Base-by-base conservation (phyloP, 2,797 vertebrate species). In the Manis pentadactyla region DNA sequence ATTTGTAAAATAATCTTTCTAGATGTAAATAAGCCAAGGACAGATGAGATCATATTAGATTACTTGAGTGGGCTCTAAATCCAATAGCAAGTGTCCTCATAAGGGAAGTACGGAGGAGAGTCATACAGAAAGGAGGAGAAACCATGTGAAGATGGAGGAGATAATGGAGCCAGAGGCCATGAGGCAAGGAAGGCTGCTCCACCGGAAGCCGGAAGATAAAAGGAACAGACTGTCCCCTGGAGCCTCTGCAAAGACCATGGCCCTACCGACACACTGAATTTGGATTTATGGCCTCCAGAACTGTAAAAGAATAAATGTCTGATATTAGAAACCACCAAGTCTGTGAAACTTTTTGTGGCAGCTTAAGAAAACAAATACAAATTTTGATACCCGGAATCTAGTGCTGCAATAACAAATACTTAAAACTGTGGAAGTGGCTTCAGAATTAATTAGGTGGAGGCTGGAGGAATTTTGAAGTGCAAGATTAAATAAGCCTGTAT, bases 81-180 rank as follows among this genome's bases (percentile, higher is more conserved):
- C 11, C 37, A 21, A 68, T 18, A 25, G 14, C 39, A 18, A 46
- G 15, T 46, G 42, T 73, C 42, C 25, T 31, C 29, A 27, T 18
- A 46, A 17, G 7, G 27, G 42, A 29, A 29, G 14, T 25, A 0
- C 2, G 8, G 27, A 31, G 29, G 27, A 46, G 71, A 46, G 42
- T 27, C 29, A 18, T 15, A 31, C 25, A 4, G 25, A 46, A 27
- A 42, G 7, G 15, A 49, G 42, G 25, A 10, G 42, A 31, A 14
- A 4, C 71, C 4, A 46, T 46, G 8, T 73, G 42, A 42, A 29
- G 71, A 46, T 0, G 0, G 42, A 49, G 42, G 42, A 19, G n/a
- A 46, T 10, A 46, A 73, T 5, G 2, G 42, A 27, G 0, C 0
- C 14, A 15, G 15, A 73, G 25, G 69, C 25, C 7, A 17, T 3